A percentile compares a stretch with the other conserved stretches of the same genome.
phyloP scores from a whole-genome alignment of 2,888 invertebrate species.

The Eudasyphora cyanicolor region DNA sequence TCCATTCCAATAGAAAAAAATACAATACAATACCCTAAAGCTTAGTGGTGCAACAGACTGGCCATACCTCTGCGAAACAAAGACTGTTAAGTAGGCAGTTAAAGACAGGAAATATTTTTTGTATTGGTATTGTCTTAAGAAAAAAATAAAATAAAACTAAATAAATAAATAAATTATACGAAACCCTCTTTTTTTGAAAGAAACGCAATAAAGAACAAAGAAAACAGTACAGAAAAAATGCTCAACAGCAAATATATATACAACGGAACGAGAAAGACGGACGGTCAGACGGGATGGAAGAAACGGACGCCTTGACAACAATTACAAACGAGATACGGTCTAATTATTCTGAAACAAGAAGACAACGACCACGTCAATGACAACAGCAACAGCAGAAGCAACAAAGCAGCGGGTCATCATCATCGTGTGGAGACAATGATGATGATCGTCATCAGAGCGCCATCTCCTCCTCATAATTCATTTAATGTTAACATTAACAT shows the following conservation, averaged over 20 bases:
- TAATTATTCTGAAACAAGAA: conserved; percentile 48
- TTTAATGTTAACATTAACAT: background rate
- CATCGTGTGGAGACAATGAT: conserved; percentile 4
- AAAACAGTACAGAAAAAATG: conserved; percentile 8
- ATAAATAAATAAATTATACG: conserved; percentile 3
- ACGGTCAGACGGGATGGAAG: too few relatives aligned
- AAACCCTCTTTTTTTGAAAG: conserved; percentile 11
- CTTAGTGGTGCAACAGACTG: too few relatives aligned
- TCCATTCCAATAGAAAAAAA: too few relatives aligned
- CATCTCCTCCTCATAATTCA: background rate
- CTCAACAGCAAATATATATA: conserved; percentile 12
- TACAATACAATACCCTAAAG: too few relatives aligned
- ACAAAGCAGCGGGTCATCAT: conserved; percentile 49
- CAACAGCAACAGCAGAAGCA: conserved; percentile 19
- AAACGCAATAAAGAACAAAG: background rate
- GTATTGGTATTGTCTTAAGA: conserved; percentile 41
- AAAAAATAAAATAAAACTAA: too few relatives aligned
- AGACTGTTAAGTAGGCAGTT: conserved; percentile 18
- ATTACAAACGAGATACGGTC: conserved; percentile 58
- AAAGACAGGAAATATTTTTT: conserved; percentile 48
- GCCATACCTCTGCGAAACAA: too few relatives aligned
- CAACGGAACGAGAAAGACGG: background rate
- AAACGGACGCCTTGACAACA: conserved; percentile 48
- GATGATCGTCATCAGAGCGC: background rate
- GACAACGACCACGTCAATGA: conserved; percentile 1